phyloP scores from a whole-genome alignment of 2,797 vertebrate species.

The Sardinella longiceps region DNA sequence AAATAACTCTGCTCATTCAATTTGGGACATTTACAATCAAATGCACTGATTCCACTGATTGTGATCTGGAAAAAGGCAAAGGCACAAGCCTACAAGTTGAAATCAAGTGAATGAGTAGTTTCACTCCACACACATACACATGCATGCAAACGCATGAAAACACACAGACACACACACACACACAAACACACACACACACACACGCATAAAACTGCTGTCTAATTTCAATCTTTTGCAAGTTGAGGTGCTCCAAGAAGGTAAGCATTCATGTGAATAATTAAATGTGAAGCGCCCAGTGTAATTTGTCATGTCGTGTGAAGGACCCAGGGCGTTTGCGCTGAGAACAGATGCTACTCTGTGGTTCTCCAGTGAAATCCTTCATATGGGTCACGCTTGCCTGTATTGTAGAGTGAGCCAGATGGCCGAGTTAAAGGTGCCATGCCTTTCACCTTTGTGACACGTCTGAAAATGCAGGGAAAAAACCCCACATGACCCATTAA shows the following conservation, averaged over 20 bases:
- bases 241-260: slow-evolving; percentile 60
- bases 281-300: slow-evolving; percentile 78
- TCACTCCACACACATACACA: background rate
- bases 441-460: slow-evolving; percentile 58
- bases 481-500: slow-evolving; percentile 45
- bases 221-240: slow-evolving; percentile 42
- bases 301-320: slow-evolving; percentile 79
- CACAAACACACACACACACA: too few species aligned
- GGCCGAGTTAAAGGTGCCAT: slow-evolving; percentile 62
- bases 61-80: background rate
- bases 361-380: slow-evolving; percentile 71
- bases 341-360: slow-evolving; percentile 81
- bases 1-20: background rate
- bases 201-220: background rate
- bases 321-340: slow-evolving; percentile 74
- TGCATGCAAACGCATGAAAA: too few species aligned
- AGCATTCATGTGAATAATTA: slow-evolving; percentile 77
- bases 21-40: slow-evolving; percentile 13
- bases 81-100: background rate
- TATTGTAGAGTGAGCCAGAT: slow-evolving; percentile 69
- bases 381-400: slow-evolving; percentile 76
- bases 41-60: slow-evolving; percentile 4
- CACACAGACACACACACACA: background rate
- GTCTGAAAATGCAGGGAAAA: slow-evolving; percentile 31
- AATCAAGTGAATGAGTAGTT: background rate